Evolutionary conservation across 30 jellyfish, hydroid and myxozoan species (phyloP), one percentile per base, ranked within the genome.

Genomic region (Aurelia aurita): DNA sequence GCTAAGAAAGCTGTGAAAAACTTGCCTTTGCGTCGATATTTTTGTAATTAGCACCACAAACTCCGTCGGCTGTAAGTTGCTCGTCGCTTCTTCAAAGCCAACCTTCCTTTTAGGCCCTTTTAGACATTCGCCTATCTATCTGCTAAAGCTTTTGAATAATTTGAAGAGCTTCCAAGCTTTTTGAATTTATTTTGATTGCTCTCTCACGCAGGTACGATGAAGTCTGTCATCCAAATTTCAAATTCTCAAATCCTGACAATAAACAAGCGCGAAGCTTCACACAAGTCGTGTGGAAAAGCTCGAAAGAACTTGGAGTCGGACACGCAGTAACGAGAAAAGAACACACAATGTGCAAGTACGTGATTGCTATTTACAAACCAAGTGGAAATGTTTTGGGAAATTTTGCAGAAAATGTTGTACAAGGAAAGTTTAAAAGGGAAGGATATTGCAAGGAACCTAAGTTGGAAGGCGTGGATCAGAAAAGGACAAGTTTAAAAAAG

Each of bases 201-300:
- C 18, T 39, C 13, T 39, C 16, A 6, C 13, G 51, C 51, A 39
- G 99, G 99, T 94, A 94, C 71, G 87, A 94, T 75, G 95, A 89
- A 58, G 96, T 94, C 39, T 94, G 99, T 47, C 86, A 74, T 49
- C 94, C 94, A 15, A 51, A 63, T 25, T 94, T 94, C 74, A 80
- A 79, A 18, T 90, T 86, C 55, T 26, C 73, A 0, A 88, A 85
- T 25, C 85, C 94, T 16, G 96, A 76, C 39, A 95, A 86, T 72
- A 75, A 76, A n/a, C 72, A 60, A 34, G 72, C 95, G 8, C 74
- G 85, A 51, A 86, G 95, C 62, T 88, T 88, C 69, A 64, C 97
- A 0, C 91, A 79, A 64, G 87, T 79, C 34, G 89, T 88, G 18
- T 88, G 97, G 97, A 79, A 63, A n/a, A 69, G 46, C 20, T 47